Base-by-base conservation (phyloP, 2,888 invertebrate genomes). In the Balanococcus diminutus region DNA sequence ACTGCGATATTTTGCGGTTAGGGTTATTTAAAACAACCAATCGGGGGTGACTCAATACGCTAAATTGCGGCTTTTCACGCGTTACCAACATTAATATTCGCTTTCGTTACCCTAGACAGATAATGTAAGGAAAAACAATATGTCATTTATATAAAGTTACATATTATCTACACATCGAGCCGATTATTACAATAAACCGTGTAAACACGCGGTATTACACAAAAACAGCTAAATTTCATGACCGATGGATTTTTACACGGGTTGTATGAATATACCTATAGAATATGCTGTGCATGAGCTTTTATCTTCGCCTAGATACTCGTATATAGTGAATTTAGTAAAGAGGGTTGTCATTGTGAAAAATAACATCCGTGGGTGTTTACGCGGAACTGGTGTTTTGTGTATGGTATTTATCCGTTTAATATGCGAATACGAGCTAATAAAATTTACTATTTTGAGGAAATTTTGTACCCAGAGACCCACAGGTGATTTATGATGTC, bases 61-160 rank as follows among this genome's bases (percentile, higher is more conserved):
- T 79, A 79, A 79, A 79, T 79, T 79, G 75, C 75, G 75, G 75
- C 75, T 79, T 79, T 79, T 36, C 36, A 79, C 75, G 75, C 75
- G 28, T 36, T 19, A 36, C 75, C 75, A 36, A 36, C 75, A 36
- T 79, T 79, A 79, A 79, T 79, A 79, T 79, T 79, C 75, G 75
- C 36, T 79, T 79, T 79, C 75, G 75, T 19, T 79, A 79, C 75
- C 75, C 32, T 36, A 36, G 22, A 19, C 56, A 56, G 56, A 56
- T 79, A 9, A 36, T 79, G 36, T 79, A 79, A 32, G 75, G 32
- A 36, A 61, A 83, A 83, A 83, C 61, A 83, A 83, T 83, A 83
- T 83, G 83, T 61, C 83, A 83, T 83, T 83, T 32, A 83, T 32
- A 83, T 83, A 83, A 56, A 83, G 83, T 83, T 61, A 61, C 61